A percentile compares a stretch with the other conserved stretches of the same genome.
Conservation (phyloP, 2,113 vertebrate genomes). For the Gila orcuttii region DNA sequence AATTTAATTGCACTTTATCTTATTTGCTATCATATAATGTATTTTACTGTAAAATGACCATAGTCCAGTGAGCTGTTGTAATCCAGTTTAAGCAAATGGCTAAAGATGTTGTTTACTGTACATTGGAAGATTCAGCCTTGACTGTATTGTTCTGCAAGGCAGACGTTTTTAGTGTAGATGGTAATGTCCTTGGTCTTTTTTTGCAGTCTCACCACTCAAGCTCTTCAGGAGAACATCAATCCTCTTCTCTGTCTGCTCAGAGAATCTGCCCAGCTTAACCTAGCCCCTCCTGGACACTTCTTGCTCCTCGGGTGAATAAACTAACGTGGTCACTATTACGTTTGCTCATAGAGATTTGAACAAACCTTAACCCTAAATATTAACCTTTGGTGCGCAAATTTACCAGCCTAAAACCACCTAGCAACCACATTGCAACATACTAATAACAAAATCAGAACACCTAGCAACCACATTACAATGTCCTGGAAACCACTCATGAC, state of each 20-base stretch:
- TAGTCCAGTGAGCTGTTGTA: neutral
- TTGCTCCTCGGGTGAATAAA: constrained; percentile 88
- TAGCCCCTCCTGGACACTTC: constrained; percentile 92
- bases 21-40: neutral
- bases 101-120: neutral
- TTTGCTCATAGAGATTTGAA: neutral
- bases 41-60: neutral
- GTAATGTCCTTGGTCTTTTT: neutral
- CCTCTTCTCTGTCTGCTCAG: constrained; percentile 84
- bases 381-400: neutral
- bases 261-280: constrained; percentile 91
- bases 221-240: constrained; percentile 87
- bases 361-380: neutral
- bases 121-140: neutral
- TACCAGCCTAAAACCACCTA: neutral
- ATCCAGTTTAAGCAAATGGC: neutral
- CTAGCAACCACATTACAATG: too few species aligned
- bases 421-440: neutral
- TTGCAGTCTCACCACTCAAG: constrained; percentile 78
- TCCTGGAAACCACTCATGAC: too few species aligned
- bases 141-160: neutral
- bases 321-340: neutral
- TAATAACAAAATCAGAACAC: neutral
- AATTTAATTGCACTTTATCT: neutral
- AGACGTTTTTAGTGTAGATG: neutral